Conservation (phyloP, 2,888 invertebrate genomes). For the Hirtodrosophila trivittata region DNA sequence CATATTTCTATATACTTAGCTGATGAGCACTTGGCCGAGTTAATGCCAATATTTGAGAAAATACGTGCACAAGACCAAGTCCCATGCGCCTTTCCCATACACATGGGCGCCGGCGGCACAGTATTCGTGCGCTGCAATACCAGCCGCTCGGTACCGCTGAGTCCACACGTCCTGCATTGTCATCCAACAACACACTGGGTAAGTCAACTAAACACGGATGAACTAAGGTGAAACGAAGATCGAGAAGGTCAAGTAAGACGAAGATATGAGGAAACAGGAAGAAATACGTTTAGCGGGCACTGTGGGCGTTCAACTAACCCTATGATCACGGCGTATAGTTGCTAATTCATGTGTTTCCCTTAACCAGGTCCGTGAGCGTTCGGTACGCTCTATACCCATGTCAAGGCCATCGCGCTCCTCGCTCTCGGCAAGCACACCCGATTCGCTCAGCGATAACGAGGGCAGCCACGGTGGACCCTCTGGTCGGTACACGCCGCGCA, state of each 20-base stretch:
- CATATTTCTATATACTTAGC: constrained; percentile 85
- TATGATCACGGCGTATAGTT: background rate
- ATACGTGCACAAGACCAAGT: constrained; percentile 95
- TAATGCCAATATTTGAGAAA: constrained; percentile 98
- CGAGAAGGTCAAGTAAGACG: constrained; percentile 8
- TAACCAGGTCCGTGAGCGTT: constrained; percentile 94
- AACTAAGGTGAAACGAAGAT: constrained; percentile 6
- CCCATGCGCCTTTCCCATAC: constrained; percentile 95
- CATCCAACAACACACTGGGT: constrained; percentile 88
- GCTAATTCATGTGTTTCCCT: background rate
- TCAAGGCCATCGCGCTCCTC: constrained; percentile 90
- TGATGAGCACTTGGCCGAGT: constrained; percentile 97
- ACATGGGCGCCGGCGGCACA: constrained; percentile 89
- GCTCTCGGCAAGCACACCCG: constrained; percentile 93
- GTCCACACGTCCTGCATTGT: constrained; percentile 87
- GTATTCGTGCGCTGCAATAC: constrained; percentile 87
- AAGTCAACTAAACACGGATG: constrained; percentile 68
- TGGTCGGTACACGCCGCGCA: constrained; percentile 87
- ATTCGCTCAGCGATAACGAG: constrained; percentile 94
- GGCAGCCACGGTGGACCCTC: constrained; percentile 88
- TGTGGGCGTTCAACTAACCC: constrained; percentile 20
- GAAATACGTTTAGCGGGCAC: constrained; percentile 13
- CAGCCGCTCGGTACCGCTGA: constrained; percentile 87
- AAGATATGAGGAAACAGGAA: constrained; percentile 9
- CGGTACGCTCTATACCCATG: constrained; percentile 96